Percentiles rank a stretch among this genome's conserved stretches.
phyloP scores from a whole-genome alignment of 2,113 vertebrate species.

The Scolopax mira region DNA sequence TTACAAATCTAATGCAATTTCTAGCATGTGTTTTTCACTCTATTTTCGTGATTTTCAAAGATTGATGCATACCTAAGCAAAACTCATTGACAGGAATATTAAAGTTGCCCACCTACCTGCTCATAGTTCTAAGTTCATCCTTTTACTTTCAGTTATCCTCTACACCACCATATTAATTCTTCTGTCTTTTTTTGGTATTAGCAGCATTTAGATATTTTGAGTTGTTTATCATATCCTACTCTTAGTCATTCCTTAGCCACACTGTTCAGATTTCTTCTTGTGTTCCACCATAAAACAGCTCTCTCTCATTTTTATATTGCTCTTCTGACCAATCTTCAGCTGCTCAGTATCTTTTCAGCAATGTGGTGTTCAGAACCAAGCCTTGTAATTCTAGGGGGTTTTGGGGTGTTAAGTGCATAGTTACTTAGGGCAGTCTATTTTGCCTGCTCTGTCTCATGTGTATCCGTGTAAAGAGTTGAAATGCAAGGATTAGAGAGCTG shows the following conservation, averaged over 20 bases:
- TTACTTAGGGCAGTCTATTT: not conserved
- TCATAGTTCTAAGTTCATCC: not conserved
- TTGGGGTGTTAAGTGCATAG: not conserved
- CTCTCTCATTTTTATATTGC: not conserved
- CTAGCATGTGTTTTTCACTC: not conserved
- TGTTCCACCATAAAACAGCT: not conserved
- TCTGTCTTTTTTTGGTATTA: not conserved
- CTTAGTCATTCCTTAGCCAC: not conserved
- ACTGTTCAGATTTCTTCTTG: not conserved
- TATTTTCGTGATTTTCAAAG: not conserved
- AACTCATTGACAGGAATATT: not conserved
- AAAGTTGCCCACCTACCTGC: not conserved
- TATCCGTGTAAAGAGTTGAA: not conserved
- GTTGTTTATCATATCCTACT: not conserved
- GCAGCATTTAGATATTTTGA: not conserved
- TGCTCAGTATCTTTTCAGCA: not conserved
- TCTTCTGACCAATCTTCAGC: not conserved
- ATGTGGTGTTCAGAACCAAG: not conserved
- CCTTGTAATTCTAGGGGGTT: not conserved
- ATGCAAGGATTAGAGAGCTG: constrained; percentile 1
- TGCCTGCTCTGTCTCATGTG: not conserved
- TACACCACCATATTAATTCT: not conserved
- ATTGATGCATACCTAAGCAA: not conserved
- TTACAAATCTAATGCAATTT: not conserved
- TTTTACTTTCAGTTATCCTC: not conserved